Conservation (phyloP, 2,888 invertebrate species). For the Hanleya hanleyi region DNA sequence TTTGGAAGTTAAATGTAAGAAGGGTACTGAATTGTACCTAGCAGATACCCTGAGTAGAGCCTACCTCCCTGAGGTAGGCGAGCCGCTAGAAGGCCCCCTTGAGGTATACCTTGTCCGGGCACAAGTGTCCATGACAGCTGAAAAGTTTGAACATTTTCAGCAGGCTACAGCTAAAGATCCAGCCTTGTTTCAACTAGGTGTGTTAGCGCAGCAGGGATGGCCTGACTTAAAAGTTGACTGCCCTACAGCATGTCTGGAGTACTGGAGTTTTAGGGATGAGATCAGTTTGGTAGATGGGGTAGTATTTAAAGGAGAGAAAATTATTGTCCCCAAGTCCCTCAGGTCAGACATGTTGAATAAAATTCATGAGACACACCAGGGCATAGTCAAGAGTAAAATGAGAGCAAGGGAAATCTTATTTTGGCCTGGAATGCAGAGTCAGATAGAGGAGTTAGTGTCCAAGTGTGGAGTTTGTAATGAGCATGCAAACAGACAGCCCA, state of each 20-base stretch:
- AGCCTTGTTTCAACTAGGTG: no score
- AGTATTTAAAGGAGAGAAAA: slow-evolving; percentile 18
- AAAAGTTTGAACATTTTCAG: no score
- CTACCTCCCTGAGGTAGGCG: background rate
- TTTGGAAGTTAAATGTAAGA: no score
- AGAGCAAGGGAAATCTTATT: slow-evolving; percentile 14
- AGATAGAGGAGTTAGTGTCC: slow-evolving; percentile 18
- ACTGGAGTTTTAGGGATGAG: slow-evolving; percentile 17
- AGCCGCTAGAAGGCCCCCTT: no score
- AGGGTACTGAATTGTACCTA: no score
- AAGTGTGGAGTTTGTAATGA: slow-evolving; percentile 21
- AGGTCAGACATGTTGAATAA: slow-evolving; percentile 15
- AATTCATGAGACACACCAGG: slow-evolving; percentile 18
- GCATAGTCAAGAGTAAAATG: slow-evolving; percentile 24
- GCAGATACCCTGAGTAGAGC: no score
- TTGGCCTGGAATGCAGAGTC: slow-evolving; percentile 18
- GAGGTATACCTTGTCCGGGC: no score
- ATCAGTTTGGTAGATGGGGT: slow-evolving; percentile 10
- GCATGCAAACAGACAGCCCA: slow-evolving; percentile 16
- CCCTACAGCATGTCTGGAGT: no score
- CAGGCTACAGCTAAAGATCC: no score
- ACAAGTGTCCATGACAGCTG: no score
- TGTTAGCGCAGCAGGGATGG: no score
- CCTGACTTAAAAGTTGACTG: no score
- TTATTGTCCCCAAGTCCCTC: slow-evolving; percentile 15